A percentile compares a stretch with the other conserved stretches of the same genome.
Conservation (phyloP, 2,113 vertebrate genomes). For the Rousettus leschenaultii region DNA sequence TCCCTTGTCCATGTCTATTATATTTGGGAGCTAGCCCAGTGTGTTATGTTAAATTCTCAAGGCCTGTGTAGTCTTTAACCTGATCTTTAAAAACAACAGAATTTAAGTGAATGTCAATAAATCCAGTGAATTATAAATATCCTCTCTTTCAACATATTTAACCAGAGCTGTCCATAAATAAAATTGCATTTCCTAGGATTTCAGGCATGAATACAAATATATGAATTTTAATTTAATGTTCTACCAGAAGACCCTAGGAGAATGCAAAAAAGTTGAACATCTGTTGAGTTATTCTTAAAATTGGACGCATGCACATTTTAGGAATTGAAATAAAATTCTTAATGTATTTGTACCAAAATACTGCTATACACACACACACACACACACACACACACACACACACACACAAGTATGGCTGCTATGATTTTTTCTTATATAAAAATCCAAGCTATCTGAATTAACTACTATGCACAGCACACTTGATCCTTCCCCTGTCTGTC, state of each 20-base stretch:
- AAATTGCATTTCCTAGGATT: conserved; percentile 59
- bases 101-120: conserved; percentile 49
- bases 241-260: conserved; percentile 8
- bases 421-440: neutral
- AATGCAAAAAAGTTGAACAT: conserved; percentile 54
- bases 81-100: conserved; percentile 59
- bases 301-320: neutral
- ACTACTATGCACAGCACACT: neutral
- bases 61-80: conserved; percentile 51
- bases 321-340: conserved; percentile 59
- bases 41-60: conserved; percentile 38
- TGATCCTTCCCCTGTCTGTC: neutral
- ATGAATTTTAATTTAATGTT: conserved; percentile 62
- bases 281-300: conserved; percentile 52
- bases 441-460: neutral
- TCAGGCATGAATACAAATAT: conserved; percentile 62
- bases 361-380: no score
- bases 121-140: conserved; percentile 49
- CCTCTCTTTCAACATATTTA: conserved; percentile 54
- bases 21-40: neutral
- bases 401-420: no score
- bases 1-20: conserved; percentile 7
- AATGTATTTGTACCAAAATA: conserved; percentile 11
- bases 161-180: conserved; percentile 60
- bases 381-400: no score